A percentile compares a stretch with the other conserved stretches of the same genome.
These are phyloP conservation scores for Myiozetetes cayanensis DNA, from an alignment of 2,113 vertebrate genomes.

Conservation along the genomic window DNA sequence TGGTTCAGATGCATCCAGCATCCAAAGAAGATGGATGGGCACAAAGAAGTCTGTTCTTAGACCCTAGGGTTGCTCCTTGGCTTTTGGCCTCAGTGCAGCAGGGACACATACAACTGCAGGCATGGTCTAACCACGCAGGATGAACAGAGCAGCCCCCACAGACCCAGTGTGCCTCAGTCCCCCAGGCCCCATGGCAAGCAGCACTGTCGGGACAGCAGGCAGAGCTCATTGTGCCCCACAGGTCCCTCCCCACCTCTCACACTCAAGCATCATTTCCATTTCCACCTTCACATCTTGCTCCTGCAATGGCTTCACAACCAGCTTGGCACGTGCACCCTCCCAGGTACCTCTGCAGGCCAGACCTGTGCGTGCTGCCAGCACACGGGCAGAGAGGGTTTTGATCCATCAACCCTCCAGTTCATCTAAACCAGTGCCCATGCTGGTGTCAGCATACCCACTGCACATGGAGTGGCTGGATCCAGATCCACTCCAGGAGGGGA, in stretches of 20 bases:
- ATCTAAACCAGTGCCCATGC: background rate
- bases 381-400: rapidly evolving
- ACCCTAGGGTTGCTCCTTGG: background rate
- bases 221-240: background rate
- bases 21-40: background rate
- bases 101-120: background rate
- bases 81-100: background rate
- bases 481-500: background rate
- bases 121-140: rapidly evolving
- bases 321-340: background rate
- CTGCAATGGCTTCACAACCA: background rate
- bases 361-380: background rate
- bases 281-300: background rate
- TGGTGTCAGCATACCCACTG: background rate
- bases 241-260: background rate
- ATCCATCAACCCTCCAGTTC: rapidly evolving
- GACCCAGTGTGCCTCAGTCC: background rate
- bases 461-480: rapidly evolving
- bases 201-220: rapidly evolving
- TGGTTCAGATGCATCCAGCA: background rate
- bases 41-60: background rate
- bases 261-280: rapidly evolving
- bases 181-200: rapidly evolving
- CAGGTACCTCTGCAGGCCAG: background rate
- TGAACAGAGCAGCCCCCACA: background rate